Evolutionary conservation across 2,888 invertebrate species (phyloP).

Genomic region (Plagodis pulveraria): DNA sequence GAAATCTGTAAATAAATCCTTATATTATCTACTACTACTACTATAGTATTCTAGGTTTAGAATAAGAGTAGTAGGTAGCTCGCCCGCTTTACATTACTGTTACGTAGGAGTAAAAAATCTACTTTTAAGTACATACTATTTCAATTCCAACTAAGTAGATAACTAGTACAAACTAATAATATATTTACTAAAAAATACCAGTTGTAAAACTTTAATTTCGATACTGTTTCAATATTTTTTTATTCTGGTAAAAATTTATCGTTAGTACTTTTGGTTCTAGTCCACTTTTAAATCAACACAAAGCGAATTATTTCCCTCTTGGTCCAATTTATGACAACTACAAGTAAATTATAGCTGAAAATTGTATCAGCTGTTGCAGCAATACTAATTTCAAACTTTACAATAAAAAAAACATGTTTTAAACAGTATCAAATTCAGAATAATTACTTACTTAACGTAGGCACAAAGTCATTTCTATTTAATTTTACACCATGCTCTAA

Average conservation of each 20-base stretch:
- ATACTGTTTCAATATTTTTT: not conserved
- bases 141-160: not conserved
- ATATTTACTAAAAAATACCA: too few species aligned
- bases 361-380: too few species aligned
- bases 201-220: not conserved
- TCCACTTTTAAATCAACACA: too few species aligned
- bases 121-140: slow-evolving; percentile 22
- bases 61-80: slow-evolving; percentile 54
- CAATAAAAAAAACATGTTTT: not conserved
- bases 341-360: too few species aligned
- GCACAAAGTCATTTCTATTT: not conserved
- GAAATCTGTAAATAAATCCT: slow-evolving; percentile 38
- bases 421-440: not conserved
- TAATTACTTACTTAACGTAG: not conserved
- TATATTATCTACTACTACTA: slow-evolving; percentile 32
- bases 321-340: too few species aligned
- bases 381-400: not conserved
- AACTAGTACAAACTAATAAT: too few species aligned
- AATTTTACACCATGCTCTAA: not conserved
- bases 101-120: slow-evolving; percentile 36
- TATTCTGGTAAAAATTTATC: too few species aligned
- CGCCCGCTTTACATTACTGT: slow-evolving; percentile 61
- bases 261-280: too few species aligned
- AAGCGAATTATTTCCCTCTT: too few species aligned
- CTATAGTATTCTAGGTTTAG: slow-evolving; percentile 24